Percentiles rank a stretch among this genome's conserved stretches.
These are phyloP conservation scores for Solea solea DNA, from an alignment of 2,113 vertebrate species.

Conservation along the genomic window DNA sequence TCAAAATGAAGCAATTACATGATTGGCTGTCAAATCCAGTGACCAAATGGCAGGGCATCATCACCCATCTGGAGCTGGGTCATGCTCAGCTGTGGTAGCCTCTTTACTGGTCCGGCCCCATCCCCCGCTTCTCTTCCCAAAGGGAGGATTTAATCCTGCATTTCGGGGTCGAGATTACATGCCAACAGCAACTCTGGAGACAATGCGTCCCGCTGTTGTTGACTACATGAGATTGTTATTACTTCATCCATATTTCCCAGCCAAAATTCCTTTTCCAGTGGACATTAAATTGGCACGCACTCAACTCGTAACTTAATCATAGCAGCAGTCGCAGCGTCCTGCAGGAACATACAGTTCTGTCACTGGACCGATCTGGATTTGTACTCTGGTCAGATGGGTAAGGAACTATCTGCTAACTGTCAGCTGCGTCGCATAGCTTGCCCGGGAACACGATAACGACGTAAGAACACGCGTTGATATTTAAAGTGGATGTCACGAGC, in stretches of 20 bases:
- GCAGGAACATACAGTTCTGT: conserved; percentile 43
- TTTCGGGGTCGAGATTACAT: conserved; percentile 36
- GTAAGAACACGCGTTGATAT: conserved; percentile 29
- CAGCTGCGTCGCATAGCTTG: conserved; percentile 57
- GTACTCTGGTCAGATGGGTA: conserved; percentile 49
- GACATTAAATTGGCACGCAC: conserved; percentile 41
- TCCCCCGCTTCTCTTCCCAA: conserved; percentile 45
- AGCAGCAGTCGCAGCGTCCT: conserved; percentile 44
- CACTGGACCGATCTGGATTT: conserved; percentile 35
- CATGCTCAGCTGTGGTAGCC: conserved; percentile 69
- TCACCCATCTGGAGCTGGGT: conserved; percentile 75
- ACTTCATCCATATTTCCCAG: conserved; percentile 49
- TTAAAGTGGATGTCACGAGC: conserved; percentile 47
- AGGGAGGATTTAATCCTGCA: conserved; percentile 57
- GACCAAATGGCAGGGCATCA: conserved; percentile 74
- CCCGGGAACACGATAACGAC: conserved; percentile 21
- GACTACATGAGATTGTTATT: conserved; percentile 59
- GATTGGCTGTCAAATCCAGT: conserved; percentile 69
- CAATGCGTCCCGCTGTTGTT: conserved; percentile 61
- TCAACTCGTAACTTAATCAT: conserved; percentile 18
- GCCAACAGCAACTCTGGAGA: conserved; percentile 69
- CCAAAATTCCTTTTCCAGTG: conserved; percentile 38
- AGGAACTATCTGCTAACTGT: conserved; percentile 38
- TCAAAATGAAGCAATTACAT: conserved; percentile 78
- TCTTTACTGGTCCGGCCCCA: conserved; percentile 48